Base-by-base conservation (phyloP, 2,888 invertebrate genomes). In the Ophion obscuratus region DNA sequence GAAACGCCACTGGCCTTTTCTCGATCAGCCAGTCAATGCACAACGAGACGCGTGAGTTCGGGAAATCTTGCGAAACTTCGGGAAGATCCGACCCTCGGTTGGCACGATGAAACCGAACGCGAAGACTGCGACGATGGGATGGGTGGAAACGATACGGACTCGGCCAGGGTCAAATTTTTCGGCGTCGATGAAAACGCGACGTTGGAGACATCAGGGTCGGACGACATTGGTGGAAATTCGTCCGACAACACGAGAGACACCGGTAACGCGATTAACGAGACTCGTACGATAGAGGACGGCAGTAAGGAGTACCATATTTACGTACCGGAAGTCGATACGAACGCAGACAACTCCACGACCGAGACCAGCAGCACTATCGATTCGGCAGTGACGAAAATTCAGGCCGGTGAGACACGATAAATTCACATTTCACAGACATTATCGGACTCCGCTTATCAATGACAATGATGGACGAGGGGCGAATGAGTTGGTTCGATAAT, bases 311-410 rank as follows among this genome's bases (percentile, higher is more conserved):
- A 88, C 84, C 90, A 89, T 62, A 85, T 91, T 27, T 89, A 89
- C 44, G 88, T 89, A 20, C 88, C 90, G 20, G 87, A 88, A 84
- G 82, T 87, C 44, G 87, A 89, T 62, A 77, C 80, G 20, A 83
- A 73, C 64, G 88, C 88, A 0, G 81, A 84, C 57, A 77, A 83
- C 53, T 84, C 88, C 7, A 87, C 87, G 2, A 89, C 85, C 5
- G 90, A 88, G 31, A 88, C 88, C 31, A 90, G 90, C 47, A 90
- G 89, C 44, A 89, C 89, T 10, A 89, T 91, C n/a, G 87, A 89
- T 62, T 90, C 90, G 5, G 91, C 92, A 2, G 91, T 88, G 0
- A 90, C 90, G 2, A 91, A 90, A 86, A 92, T 92, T 83, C 92
- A 92, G 90, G 92, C 92, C 17, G 91, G 92, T 92, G 71, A 88